Percentiles rank a stretch among this genome's conserved stretches.
phyloP scores from a whole-genome alignment of 2,888 invertebrate species.

The Nomada ferruginata region DNA sequence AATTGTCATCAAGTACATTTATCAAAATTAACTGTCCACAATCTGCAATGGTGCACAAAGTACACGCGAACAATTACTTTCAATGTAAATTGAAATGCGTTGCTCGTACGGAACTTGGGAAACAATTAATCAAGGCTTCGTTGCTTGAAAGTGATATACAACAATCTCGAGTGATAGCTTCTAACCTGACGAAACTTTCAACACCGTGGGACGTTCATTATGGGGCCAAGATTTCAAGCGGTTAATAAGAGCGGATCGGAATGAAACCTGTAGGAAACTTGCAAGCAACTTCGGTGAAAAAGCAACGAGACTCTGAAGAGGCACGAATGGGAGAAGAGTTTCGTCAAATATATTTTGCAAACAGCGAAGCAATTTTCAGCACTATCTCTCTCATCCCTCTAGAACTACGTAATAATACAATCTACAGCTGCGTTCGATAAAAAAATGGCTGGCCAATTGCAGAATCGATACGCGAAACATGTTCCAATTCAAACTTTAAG shows the following conservation, averaged over 20 bases:
- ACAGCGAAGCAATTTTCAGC: not conserved
- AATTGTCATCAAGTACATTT: not conserved
- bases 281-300: constrained; percentile 1
- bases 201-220: constrained; percentile 23
- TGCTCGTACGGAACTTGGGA: not conserved
- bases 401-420: not conserved
- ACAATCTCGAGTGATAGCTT: constrained; percentile 1
- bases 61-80: not conserved
- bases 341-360: no score
- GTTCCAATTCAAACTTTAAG: constrained; percentile 30
- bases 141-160: not conserved
- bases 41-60: not conserved
- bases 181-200: not conserved
- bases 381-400: not conserved
- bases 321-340: no score
- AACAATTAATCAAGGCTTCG: constrained; percentile 22
- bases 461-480: constrained; percentile 5
- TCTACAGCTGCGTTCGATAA: not conserved
- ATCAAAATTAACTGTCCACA: not conserved
- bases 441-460: constrained; percentile 10
- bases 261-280: constrained; percentile 16
- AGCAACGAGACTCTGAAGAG: no score
- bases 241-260: constrained; percentile 35
- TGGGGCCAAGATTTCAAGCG: constrained; percentile 5
- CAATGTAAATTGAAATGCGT: not conserved